A percentile compares a stretch with the other conserved stretches of the same genome.
phyloP scores from a whole-genome alignment of 1,140 invertebrate genomes.

The Oryzaephilus surinamensis region DNA sequence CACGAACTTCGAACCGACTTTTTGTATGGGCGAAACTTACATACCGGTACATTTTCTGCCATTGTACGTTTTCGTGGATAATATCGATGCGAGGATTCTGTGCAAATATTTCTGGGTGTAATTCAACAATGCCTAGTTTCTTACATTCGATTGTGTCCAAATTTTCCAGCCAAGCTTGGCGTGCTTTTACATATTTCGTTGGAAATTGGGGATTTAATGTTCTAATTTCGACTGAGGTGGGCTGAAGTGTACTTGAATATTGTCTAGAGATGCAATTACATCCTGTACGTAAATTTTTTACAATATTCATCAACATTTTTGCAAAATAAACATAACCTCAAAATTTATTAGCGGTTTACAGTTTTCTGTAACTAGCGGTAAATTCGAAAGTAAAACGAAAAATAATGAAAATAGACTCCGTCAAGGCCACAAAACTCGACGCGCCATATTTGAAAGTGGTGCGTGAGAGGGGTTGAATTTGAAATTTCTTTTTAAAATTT shows the following conservation, averaged over 20 bases:
- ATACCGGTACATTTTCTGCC: slow-evolving; percentile 78
- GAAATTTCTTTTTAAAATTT: too few relatives aligned
- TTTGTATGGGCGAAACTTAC: slow-evolving; percentile 66
- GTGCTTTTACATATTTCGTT: slow-evolving; percentile 45
- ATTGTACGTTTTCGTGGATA: slow-evolving; percentile 75
- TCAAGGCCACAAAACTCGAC: too few relatives aligned
- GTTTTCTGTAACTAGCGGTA: too few relatives aligned
- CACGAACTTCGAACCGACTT: slow-evolving; percentile 70
- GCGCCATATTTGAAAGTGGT: too few relatives aligned
- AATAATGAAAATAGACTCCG: too few relatives aligned
- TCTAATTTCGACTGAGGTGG: slow-evolving; percentile 2
- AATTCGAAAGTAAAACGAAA: too few relatives aligned
- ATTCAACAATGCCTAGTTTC: slow-evolving; percentile 72
- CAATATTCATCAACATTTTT: background rate
- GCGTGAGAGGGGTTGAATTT: too few relatives aligned
- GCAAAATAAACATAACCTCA: background rate
- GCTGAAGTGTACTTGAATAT: slow-evolving; percentile 3
- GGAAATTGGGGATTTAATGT: slow-evolving; percentile 19
- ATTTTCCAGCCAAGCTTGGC: slow-evolving; percentile 89
- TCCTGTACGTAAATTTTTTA: background rate
- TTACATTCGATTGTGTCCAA: slow-evolving; percentile 66
- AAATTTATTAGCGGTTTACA: too few relatives aligned
- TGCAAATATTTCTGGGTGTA: slow-evolving; percentile 84
- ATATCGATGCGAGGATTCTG: slow-evolving; percentile 77
- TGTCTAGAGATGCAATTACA: slow-evolving; percentile 1